Base-by-base conservation (phyloP, 2,797 vertebrate species). In the Mycteria americana region DNA sequence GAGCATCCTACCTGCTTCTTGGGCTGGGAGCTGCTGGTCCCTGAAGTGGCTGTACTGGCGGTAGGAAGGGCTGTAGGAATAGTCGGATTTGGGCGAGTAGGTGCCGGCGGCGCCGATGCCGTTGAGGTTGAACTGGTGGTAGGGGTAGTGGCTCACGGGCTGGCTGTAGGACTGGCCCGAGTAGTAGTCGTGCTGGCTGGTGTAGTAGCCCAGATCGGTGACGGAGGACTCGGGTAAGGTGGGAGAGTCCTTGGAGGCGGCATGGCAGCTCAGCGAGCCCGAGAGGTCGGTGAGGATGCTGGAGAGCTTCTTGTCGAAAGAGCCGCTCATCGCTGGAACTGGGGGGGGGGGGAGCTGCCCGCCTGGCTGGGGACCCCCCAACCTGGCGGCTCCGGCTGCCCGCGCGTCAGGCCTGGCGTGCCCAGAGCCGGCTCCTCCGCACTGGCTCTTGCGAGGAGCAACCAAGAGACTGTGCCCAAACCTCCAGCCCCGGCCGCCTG, bases 181-280 rank as follows among this genome's bases (percentile, higher is more conserved):
- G 96, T 99, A 99, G 85, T 98, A 99, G 80, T 99, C 99, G 69
- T 99, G 99, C 65, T 99, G 99, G 88, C 98, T 95, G 93, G 98
- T 99, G 98, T 99, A 99, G 98, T 99, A 99, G 97, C 99, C 99
- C 98, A 99, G 98, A 88, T 99, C 99, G 57, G 99, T 99, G 96
- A 99, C 99, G 4, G 99, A 99, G 13, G 99, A 99, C 97, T 99
- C 99, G 3, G 99, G 99, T 30, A 99, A 98, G 14, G 99, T 99
- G 31, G 99, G 99, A 14, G 99, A 99, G 97, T 99, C 99, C 98
- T 99, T 99, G 96, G 99, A 99, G 94, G 98, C 98, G 39, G 99
- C 98, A 96, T 99, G 99, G 98, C 99, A 99, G 95, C 99, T 99
- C 94, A 99, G 98, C 82, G 99, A 99, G 98, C 99, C 98, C 74